These are phyloP conservation scores for Catamblyrhynchus diadema DNA, from an alignment of 2,797 vertebrate genomes.

Conservation along the genomic window DNA sequence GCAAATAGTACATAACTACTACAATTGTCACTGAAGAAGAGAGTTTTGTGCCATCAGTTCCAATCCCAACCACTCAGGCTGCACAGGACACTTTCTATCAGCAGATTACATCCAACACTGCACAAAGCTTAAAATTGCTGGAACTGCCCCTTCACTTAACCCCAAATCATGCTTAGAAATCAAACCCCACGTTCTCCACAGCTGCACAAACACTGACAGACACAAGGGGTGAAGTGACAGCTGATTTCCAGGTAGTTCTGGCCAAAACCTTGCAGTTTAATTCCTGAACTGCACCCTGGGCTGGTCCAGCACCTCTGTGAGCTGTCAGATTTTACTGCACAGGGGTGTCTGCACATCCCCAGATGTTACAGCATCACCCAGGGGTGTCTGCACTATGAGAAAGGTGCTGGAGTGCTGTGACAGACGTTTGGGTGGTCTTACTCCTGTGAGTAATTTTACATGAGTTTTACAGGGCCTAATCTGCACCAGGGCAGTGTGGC, in stretches of 20 bases:
- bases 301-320: background rate
- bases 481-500: rapidly evolving
- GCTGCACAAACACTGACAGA: background rate
- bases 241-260: background rate
- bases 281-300: background rate
- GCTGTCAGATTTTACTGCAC: background rate
- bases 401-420: background rate
- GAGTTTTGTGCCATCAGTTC: slow-evolving; percentile 4
- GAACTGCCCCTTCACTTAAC: slow-evolving; percentile 2
- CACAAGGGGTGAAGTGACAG: background rate
- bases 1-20: background rate
- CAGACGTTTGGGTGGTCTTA: background rate
- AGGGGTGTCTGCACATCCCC: background rate
- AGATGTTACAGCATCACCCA: background rate
- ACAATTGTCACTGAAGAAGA: background rate
- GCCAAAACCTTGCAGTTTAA: background rate
- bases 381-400: background rate
- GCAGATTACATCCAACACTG: background rate
- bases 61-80: background rate
- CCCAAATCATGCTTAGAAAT: background rate
- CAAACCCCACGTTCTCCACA: background rate
- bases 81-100: background rate
- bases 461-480: background rate
- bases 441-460: background rate
- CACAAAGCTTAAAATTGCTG: background rate